These are phyloP conservation scores for Onychostruthus taczanowskii DNA, from an alignment of 2,113 vertebrate genomes.

Conservation along the genomic window DNA sequence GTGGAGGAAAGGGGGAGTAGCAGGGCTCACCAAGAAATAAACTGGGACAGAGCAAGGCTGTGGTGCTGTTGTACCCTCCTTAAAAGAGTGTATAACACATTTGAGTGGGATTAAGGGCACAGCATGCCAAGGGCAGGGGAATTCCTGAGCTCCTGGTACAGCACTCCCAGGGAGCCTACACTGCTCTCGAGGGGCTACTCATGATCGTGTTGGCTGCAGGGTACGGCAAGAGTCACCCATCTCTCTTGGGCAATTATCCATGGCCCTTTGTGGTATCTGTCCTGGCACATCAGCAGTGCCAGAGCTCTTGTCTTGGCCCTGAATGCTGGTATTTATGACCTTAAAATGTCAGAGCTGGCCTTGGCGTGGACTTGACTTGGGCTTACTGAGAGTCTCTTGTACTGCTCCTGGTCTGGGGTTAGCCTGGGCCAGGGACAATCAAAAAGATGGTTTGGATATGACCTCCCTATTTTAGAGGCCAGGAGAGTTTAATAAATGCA, in stretches of 20 bases:
- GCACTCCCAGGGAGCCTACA: not conserved
- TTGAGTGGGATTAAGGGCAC: not conserved
- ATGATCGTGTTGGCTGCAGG: not conserved
- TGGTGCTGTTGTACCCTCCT: not conserved
- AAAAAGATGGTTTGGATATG: not conserved
- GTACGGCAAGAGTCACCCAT: not conserved
- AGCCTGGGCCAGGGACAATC: not conserved
- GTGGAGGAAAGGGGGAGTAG: not conserved
- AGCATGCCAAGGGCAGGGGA: not conserved
- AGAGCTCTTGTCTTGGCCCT: not conserved
- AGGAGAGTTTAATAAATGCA: conserved; percentile 31
- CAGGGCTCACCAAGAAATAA: not conserved
- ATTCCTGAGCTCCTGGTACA: not conserved
- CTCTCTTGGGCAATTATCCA: not conserved
- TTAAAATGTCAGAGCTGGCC: not conserved
- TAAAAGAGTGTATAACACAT: not conserved
- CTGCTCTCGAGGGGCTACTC: not conserved
- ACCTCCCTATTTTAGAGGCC: not conserved
- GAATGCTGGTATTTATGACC: not conserved
- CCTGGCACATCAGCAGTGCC: not conserved
- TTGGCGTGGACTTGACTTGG: not conserved
- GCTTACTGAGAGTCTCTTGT: not conserved
- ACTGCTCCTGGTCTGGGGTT: not conserved
- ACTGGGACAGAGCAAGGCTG: not conserved
- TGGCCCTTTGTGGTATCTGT: not conserved